Percentiles rank a stretch among this genome's conserved stretches.
phyloP scores from a whole-genome alignment of 2,797 vertebrate species.

The Gambusia yucatana region DNA sequence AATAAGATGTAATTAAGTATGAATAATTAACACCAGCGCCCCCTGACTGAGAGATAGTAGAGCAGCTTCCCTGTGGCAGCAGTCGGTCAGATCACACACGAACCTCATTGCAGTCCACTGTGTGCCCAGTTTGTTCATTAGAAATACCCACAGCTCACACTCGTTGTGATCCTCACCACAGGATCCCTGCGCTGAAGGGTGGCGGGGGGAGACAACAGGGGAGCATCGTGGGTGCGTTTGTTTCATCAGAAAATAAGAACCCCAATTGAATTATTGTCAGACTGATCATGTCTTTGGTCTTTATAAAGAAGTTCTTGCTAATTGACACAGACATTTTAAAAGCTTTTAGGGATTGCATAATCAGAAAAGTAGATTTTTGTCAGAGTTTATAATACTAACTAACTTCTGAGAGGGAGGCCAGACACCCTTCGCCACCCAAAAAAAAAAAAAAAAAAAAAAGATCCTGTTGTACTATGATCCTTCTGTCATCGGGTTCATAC shows the following conservation, averaged over 20 bases:
- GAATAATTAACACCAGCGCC: conserved; percentile 83
- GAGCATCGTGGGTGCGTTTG: conserved; percentile 44
- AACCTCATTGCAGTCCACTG: conserved; percentile 60
- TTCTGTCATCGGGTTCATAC: conserved; percentile 24
- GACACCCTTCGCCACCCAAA: neutral
- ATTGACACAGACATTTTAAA: conserved; percentile 28
- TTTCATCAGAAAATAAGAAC: conserved; percentile 40
- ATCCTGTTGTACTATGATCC: conserved; percentile 38
- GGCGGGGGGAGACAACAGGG: conserved; percentile 6
- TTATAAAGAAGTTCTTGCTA: conserved; percentile 25
- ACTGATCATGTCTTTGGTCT: conserved; percentile 27
- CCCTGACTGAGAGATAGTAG: conserved; percentile 76
- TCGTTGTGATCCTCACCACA: conserved; percentile 69
- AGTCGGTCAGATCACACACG: conserved; percentile 76
- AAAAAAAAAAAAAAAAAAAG: conserved; percentile 10
- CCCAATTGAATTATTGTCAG: conserved; percentile 51
- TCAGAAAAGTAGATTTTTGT: conserved; percentile 1
- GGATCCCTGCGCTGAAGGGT: conserved; percentile 47
- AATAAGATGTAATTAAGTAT: conserved; percentile 84
- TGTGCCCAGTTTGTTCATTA: conserved; percentile 72
- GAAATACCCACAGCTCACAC: conserved; percentile 66
- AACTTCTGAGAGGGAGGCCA: conserved; percentile 33
- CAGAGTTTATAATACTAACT: neutral
- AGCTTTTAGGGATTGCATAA: conserved; percentile 32
- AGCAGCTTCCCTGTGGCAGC: conserved; percentile 73